Conservation (phyloP, 2,888 invertebrate species). For the Shargacucullia verbasci region DNA sequence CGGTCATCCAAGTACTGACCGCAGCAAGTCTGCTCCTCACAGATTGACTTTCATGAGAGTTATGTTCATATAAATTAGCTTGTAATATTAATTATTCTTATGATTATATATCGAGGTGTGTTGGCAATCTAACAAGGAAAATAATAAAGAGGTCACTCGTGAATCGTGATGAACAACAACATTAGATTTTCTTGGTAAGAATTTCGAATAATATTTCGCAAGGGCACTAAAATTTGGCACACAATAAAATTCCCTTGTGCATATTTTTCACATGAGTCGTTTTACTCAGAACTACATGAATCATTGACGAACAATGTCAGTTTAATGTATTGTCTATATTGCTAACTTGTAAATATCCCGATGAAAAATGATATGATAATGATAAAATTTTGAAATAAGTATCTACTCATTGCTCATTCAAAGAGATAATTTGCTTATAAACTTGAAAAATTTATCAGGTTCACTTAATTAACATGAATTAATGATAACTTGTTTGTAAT, state of each 20-base stretch:
- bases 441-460: slow-evolving; percentile 12
- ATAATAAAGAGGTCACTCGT: slow-evolving; percentile 35
- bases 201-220: slow-evolving; percentile 47
- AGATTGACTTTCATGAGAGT: too few relatives aligned
- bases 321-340: slow-evolving; percentile 6
- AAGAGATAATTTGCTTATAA: neutral
- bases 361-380: slow-evolving; percentile 9
- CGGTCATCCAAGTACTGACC: too few relatives aligned
- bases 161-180: slow-evolving; percentile 18
- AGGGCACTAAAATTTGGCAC: slow-evolving; percentile 37
- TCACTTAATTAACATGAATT: slow-evolving; percentile 28
- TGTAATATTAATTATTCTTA: too few relatives aligned
- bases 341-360: neutral
- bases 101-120: slow-evolving; percentile 11
- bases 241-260: slow-evolving; percentile 33
- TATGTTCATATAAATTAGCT: too few relatives aligned
- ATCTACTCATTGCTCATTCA: too few relatives aligned
- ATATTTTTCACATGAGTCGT: slow-evolving; percentile 37
- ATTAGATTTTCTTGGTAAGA: slow-evolving; percentile 35
- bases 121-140: slow-evolving; percentile 43
- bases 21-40: too few relatives aligned
- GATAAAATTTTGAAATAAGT: slow-evolving; percentile 1
- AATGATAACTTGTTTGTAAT: slow-evolving; percentile 29
- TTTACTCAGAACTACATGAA: slow-evolving; percentile 46
- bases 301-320: slow-evolving; percentile 33